A percentile compares a stretch with the other conserved stretches of the same genome.
Evolutionary conservation across 2,888 invertebrate genomes (phyloP).

Genomic region (Tiliacea aurago): DNA sequence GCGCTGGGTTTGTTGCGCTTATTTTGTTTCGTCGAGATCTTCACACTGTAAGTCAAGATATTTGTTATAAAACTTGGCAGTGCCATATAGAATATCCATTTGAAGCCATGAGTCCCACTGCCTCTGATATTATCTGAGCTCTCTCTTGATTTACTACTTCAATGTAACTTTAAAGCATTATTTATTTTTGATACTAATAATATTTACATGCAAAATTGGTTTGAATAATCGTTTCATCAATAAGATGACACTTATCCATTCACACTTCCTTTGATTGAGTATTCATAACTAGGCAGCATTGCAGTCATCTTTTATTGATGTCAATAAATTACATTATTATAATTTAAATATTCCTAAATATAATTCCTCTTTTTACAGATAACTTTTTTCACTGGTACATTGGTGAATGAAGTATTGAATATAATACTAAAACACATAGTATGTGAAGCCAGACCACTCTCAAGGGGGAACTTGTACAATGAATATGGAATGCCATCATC

Average conservation of each 20-base stretch:
- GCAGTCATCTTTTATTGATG: background rate
- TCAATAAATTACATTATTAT: constrained; percentile 1
- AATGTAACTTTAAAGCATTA: background rate
- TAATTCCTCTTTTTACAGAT: constrained; percentile 91
- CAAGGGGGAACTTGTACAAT: constrained; percentile 92
- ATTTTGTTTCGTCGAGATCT: constrained; percentile 97
- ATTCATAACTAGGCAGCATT: background rate
- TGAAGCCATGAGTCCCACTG: background rate
- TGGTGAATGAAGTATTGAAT: constrained; percentile 95
- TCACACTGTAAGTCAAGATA: constrained; percentile 94
- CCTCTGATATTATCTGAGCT: background rate
- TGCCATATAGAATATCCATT: background rate
- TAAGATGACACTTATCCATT: constrained; percentile 5
- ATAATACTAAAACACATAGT: constrained; percentile 95
- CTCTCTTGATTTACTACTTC: background rate
- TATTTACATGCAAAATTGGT: constrained; percentile 15
- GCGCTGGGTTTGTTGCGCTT: constrained; percentile 95
- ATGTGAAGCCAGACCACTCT: constrained; percentile 94
- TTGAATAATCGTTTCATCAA: constrained; percentile 25
- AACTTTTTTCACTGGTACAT: constrained; percentile 94
- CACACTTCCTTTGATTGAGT: background rate
- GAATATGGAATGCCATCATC: constrained; percentile 98
- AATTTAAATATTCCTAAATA: constrained; percentile 9
- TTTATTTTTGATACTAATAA: background rate
- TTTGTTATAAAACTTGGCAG: background rate